A percentile compares a stretch with the other conserved stretches of the same genome.
phyloP scores from a whole-genome alignment of 2,888 invertebrate genomes.

The Zygaena filipendulae region DNA sequence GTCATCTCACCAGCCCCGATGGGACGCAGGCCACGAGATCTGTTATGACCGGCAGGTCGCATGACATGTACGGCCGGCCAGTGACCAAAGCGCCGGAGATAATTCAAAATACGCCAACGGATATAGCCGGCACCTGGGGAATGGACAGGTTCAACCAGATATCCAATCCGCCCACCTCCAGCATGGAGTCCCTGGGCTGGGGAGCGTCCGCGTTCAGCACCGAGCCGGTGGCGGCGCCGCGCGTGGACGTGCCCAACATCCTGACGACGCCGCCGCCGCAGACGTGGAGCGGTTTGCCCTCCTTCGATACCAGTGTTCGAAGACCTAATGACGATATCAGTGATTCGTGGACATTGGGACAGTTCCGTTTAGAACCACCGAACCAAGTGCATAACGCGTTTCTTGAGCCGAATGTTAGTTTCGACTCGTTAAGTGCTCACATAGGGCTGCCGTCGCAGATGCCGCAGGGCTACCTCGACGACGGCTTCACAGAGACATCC shows the following conservation, averaged over 20 bases:
- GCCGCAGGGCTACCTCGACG: slow-evolving; percentile 45
- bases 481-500: slow-evolving; percentile 43
- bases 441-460: slow-evolving; percentile 31
- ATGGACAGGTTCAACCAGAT: slow-evolving; percentile 38
- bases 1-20: slow-evolving; percentile 50
- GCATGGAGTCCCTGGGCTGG: slow-evolving; percentile 47
- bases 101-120: slow-evolving; percentile 31
- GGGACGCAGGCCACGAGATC: slow-evolving; percentile 30
- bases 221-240: slow-evolving; percentile 22
- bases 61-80: slow-evolving; percentile 37
- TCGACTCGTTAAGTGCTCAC: slow-evolving; percentile 43
- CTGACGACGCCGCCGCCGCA: slow-evolving; percentile 44
- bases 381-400: slow-evolving; percentile 45
- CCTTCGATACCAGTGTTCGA: slow-evolving; percentile 36
- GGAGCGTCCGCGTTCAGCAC: slow-evolving; percentile 30
- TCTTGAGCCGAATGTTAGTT: slow-evolving; percentile 46
- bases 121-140: slow-evolving; percentile 39
- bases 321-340: slow-evolving; percentile 30
- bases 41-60: slow-evolving; percentile 24
- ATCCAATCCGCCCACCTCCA: slow-evolving; percentile 24
- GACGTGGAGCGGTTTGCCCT: slow-evolving; percentile 38
- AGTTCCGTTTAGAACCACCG: slow-evolving; percentile 52
- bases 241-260: slow-evolving; percentile 32
- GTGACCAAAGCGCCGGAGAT: slow-evolving; percentile 36
- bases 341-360: slow-evolving; percentile 52